Percentiles rank a stretch among this genome's conserved stretches.
Evolutionary conservation across 2,113 vertebrate species (phyloP).

Genomic region (Colinus virginianus): DNA sequence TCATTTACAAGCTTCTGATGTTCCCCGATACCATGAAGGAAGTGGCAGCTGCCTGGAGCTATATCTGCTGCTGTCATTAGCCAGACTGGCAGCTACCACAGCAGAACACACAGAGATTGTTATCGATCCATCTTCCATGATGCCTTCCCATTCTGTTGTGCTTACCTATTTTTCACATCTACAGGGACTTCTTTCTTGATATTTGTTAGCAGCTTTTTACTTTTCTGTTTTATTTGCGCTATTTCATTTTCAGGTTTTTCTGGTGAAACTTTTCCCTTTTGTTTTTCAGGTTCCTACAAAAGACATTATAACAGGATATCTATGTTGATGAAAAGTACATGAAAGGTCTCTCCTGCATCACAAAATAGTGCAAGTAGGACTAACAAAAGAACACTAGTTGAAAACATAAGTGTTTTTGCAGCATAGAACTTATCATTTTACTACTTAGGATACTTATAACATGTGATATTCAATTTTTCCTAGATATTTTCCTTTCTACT

Average conservation of each 20-base stretch:
- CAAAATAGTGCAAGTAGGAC: background rate
- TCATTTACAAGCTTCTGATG: background rate
- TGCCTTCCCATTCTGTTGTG: background rate
- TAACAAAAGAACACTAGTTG: background rate
- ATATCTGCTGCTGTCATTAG: background rate
- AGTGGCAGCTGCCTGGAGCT: background rate
- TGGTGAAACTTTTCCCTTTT: constrained; percentile 84
- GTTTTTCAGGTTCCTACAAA: constrained; percentile 90
- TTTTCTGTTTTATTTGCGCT: constrained; percentile 87
- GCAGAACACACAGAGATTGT: background rate
- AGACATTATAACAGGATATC: background rate
- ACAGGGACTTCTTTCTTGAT: constrained; percentile 87
- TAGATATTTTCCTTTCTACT: background rate
- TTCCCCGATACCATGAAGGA: background rate
- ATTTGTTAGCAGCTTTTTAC: constrained; percentile 82
- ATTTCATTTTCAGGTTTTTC: constrained; percentile 87
- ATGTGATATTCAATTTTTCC: background rate
- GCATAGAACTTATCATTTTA: background rate
- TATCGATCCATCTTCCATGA: background rate
- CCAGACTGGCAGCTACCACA: background rate
- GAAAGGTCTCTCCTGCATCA: background rate
- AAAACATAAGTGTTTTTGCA: background rate
- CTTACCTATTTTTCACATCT: constrained; percentile 90
- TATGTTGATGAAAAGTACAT: background rate
- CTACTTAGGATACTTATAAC: background rate